Base-by-base conservation (phyloP, 2,888 invertebrate species). In the Stictocephala bisonia region DNA sequence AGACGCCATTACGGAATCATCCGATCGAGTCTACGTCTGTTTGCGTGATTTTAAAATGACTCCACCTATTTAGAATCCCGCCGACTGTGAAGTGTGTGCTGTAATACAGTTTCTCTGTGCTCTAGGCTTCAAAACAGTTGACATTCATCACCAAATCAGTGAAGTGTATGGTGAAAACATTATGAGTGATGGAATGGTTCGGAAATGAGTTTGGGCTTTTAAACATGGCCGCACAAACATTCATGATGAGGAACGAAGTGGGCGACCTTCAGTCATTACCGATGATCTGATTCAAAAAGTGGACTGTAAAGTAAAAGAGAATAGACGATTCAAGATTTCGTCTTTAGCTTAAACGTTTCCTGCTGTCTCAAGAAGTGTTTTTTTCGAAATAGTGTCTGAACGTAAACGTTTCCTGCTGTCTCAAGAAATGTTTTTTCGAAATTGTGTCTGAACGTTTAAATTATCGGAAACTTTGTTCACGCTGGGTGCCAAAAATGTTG, bases 401-500 rank as follows among this genome's bases (percentile, higher is more conserved):
- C n/a, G n/a, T n/a, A n/a, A n/a, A n/a, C n/a, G n/a, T n/a, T n/a
- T n/a, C n/a, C n/a, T n/a, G n/a, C n/a, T n/a, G n/a, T n/a, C n/a
- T n/a, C n/a, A n/a, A n/a, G n/a, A n/a, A n/a, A n/a, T n/a, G n/a
- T n/a, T n/a, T n/a, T n/a, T n/a, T n/a, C n/a, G n/a, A n/a, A n/a
- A n/a, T n/a, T n/a, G n/a, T n/a, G n/a, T 53, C 9, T 76, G 15
- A 64, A 75, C 66, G 60, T 44, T 77, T 76, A 31, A 70, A 73
- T 71, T 79, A 76, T 50, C 74, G 69, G 29, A 78, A 79, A 35
- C 56, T 78, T 72, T 79, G 79, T 56, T 67, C 77, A 69, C 70
- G 74, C 35, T 77, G 76, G 77, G 70, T 78, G 44, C 77, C 77
- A 29, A 79, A 76, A 77, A 79, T 79, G 71, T 67, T 75, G 71